These are phyloP conservation scores for Dorcus parallelipipedus DNA, from an alignment of 2,888 invertebrate genomes.

Conservation along the genomic window DNA sequence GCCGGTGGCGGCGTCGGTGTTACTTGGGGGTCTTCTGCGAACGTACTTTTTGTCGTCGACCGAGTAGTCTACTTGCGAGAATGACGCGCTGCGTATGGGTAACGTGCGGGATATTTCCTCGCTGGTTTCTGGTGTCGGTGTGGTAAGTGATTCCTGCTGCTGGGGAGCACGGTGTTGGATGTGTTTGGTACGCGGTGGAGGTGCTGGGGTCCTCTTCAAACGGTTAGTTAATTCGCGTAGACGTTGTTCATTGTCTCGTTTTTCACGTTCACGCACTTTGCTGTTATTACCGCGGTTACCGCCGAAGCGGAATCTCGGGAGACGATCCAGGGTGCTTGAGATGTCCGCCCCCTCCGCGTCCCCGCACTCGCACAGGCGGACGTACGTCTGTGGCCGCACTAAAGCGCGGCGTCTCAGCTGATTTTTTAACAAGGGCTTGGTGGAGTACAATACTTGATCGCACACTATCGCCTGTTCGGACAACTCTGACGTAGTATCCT, in stretches of 20 bases:
- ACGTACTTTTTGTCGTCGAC: constrained; percentile 62
- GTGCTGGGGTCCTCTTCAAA: constrained; percentile 58
- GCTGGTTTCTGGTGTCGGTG: constrained; percentile 24
- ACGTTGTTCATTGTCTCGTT: constrained; percentile 62
- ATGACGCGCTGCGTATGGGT: constrained; percentile 81
- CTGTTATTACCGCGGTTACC: constrained; percentile 47
- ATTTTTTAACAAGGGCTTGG: constrained; percentile 18
- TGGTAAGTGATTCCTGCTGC: constrained; percentile 27
- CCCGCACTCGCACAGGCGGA: constrained; percentile 42
- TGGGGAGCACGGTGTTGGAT: constrained; percentile 25
- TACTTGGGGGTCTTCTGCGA: constrained; percentile 39
- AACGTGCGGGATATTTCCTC: constrained; percentile 34
- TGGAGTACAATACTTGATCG: constrained; percentile 42
- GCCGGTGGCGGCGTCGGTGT: constrained; percentile 38
- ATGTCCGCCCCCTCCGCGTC: constrained; percentile 35
- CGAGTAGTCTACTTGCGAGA: constrained; percentile 79
- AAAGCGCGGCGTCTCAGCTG: constrained; percentile 44
- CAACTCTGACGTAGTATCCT: constrained; percentile 46
- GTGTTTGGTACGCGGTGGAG: constrained; percentile 43
- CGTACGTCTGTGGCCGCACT: constrained; percentile 44
- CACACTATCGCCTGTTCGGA: constrained; percentile 42
- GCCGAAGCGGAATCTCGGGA: constrained; percentile 75
- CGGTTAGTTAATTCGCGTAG: constrained; percentile 75
- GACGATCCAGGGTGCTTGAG: constrained; percentile 72
- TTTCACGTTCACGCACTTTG: constrained; percentile 34